Conservation (phyloP, 2,113 vertebrate species). For the Gavialis gangeticus region DNA sequence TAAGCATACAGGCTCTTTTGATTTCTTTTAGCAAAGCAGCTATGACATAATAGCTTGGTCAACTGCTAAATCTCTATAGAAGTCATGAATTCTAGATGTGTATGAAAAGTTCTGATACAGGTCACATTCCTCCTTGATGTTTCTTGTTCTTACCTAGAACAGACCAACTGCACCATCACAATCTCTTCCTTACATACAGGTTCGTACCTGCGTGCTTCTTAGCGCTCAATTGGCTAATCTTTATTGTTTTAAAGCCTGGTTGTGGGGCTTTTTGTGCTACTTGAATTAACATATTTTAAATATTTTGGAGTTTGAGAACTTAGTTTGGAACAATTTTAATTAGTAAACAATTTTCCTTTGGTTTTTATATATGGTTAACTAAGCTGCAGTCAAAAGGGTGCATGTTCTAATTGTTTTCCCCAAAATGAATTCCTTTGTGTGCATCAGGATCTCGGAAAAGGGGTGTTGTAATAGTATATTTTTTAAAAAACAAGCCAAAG, state of each 20-base stretch:
- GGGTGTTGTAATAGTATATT: accelerated
- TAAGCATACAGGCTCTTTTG: not conserved
- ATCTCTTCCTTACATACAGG: not conserved
- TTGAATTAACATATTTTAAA: not conserved
- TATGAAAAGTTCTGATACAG: not conserved
- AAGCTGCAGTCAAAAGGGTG: too few species aligned
- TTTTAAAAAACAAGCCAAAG: not conserved
- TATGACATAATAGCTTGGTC: not conserved
- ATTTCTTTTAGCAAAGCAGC: not conserved
- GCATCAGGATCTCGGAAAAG: not conserved
- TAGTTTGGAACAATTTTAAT: accelerated
- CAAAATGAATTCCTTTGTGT: not conserved
- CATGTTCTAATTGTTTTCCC: too few species aligned
- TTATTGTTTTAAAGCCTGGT: not conserved
- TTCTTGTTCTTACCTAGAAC: accelerated
- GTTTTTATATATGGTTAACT: too few species aligned
- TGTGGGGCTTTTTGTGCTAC: accelerated
- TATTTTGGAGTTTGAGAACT: not conserved
- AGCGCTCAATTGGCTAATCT: accelerated
- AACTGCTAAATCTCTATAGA: not conserved
- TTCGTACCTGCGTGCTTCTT: not conserved
- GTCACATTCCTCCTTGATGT: not conserved
- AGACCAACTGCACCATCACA: not conserved
- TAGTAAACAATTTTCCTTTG: not conserved
- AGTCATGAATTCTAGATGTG: not conserved